Percentiles rank a stretch among this genome's conserved stretches.
Conservation (phyloP, 2,113 vertebrate species). For the Vimba vimba region DNA sequence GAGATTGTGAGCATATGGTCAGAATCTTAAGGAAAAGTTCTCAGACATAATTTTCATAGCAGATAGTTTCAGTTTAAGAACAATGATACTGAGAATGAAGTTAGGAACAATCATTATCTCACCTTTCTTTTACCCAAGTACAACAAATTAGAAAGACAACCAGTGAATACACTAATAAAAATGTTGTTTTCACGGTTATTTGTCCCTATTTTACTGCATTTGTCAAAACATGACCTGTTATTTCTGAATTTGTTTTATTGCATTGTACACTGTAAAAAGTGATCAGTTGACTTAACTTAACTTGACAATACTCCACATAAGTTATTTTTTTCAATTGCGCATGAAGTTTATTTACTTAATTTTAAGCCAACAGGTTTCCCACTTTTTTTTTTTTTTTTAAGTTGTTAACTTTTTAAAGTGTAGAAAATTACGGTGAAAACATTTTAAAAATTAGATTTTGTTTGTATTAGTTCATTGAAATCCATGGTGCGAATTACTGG, state of each 20-base stretch:
- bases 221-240: background rate
- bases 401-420: too few relatives aligned
- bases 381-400: too few relatives aligned
- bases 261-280: background rate
- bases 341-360: too few relatives aligned
- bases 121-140: background rate
- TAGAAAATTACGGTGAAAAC: background rate
- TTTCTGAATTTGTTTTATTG: background rate
- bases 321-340: too few relatives aligned
- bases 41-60: background rate
- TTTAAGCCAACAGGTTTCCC: too few relatives aligned
- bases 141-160: background rate
- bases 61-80: background rate
- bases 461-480: background rate
- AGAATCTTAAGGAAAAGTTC: background rate
- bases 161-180: background rate
- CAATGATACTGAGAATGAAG: background rate
- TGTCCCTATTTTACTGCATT: background rate
- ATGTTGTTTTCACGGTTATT: background rate
- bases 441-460: background rate
- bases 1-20: background rate
- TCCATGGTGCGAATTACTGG: background rate
- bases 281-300: too few relatives aligned
- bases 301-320: too few relatives aligned
- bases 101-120: conserved; percentile 1